Evolutionary conservation across 1,140 invertebrate species (phyloP).

Genomic region (Tribolium castaneum): DNA sequence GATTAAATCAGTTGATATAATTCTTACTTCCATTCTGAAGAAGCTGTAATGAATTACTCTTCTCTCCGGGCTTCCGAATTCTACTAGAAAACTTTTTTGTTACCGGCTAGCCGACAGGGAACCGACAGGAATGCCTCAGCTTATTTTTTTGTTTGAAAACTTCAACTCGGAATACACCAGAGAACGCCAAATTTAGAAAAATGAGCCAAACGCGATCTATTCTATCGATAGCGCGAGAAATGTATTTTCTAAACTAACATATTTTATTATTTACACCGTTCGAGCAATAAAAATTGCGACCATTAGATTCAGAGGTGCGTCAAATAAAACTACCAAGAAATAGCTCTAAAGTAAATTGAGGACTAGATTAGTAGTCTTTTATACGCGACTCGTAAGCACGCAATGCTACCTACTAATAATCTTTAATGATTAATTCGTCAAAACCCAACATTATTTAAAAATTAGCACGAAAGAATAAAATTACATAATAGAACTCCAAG

Average conservation of each 20-base stretch:
- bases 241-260: not conserved
- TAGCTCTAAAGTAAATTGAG: constrained; percentile 33
- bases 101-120: constrained; percentile 22
- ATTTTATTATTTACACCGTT: not conserved
- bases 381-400: constrained; percentile 10
- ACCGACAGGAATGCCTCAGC: constrained; percentile 32
- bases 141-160: constrained; percentile 36
- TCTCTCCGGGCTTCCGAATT: constrained; percentile 11
- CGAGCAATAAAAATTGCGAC: not conserved
- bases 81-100: constrained; percentile 24
- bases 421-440: constrained; percentile 33
- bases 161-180: constrained; percentile 25
- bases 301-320: not conserved
- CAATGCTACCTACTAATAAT: constrained; percentile 24
- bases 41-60: constrained; percentile 32
- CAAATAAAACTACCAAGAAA: constrained; percentile 11
- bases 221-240: not conserved
- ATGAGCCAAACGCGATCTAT: constrained; percentile 8
- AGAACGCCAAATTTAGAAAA: constrained; percentile 28
- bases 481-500: not conserved
- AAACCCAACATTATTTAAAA: constrained; percentile 24
- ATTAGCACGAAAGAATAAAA: constrained; percentile 12
- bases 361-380: constrained; percentile 31
- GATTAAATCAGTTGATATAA: constrained; percentile 33
- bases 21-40: constrained; percentile 21